A percentile compares a stretch with the other conserved stretches of the same genome.
Conservation (phyloP, 2,113 vertebrate species). For the Trematocara nigrifrons region DNA sequence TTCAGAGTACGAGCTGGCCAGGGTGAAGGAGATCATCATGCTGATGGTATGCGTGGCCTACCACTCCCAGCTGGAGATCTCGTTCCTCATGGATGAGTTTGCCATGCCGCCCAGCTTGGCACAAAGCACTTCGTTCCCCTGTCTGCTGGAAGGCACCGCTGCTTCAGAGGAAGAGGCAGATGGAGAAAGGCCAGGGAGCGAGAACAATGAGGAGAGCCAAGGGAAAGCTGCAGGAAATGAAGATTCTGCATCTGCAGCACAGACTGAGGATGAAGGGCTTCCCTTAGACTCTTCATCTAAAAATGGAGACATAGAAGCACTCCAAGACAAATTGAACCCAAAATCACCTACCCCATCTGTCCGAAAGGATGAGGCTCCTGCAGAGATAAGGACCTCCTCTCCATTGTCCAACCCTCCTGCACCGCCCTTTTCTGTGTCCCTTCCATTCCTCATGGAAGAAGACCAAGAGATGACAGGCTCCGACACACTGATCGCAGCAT, state of each 20-base stretch:
- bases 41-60: conserved; percentile 97
- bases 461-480: conserved; percentile 57
- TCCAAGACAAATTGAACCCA: background rate
- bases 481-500: background rate
- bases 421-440: conserved; percentile 49
- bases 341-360: background rate
- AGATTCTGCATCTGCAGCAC: conserved; percentile 48
- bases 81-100: conserved; percentile 99
- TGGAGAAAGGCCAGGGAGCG: background rate
- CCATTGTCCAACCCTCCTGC: conserved; percentile 25
- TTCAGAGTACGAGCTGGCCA: conserved; percentile 88
- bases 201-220: background rate
- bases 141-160: conserved; percentile 76
- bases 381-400: conserved; percentile 41
- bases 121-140: conserved; percentile 82
- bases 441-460: conserved; percentile 73
- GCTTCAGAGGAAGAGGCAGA: conserved; percentile 21
- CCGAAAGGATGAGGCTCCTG: background rate
- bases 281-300: conserved; percentile 50
- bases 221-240: conserved; percentile 23
- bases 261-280: conserved; percentile 61
- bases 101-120: conserved; percentile 91
- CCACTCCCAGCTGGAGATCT: conserved; percentile 97
- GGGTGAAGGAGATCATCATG: conserved; percentile 94
- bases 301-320: conserved; percentile 23